Evolutionary conservation across 2,113 vertebrate species (phyloP).

Genomic region (Serilophus lunatus): DNA sequence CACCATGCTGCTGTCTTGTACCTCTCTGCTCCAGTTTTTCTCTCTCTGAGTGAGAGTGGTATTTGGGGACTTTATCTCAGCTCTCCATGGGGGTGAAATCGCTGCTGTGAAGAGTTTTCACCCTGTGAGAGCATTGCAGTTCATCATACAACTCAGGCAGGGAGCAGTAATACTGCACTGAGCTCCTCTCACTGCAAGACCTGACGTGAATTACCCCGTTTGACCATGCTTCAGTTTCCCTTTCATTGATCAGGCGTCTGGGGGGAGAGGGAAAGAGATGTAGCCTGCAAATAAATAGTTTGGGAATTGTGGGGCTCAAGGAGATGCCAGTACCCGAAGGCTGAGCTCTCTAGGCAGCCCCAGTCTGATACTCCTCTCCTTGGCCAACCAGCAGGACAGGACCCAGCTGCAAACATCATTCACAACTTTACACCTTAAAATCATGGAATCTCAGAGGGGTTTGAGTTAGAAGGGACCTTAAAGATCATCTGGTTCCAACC

Average conservation of each 20-base stretch:
- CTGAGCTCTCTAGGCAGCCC: not conserved
- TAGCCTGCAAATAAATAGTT: not conserved
- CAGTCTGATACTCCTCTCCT: not conserved
- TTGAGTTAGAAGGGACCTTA: not conserved
- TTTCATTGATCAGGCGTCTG: not conserved
- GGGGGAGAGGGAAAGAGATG: not conserved
- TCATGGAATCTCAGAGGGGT: rapidly evolving
- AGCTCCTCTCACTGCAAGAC: not conserved
- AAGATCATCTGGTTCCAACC: not conserved
- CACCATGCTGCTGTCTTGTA: not conserved
- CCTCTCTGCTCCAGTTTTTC: not conserved
- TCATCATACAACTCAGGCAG: not conserved
- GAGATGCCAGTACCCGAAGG: not conserved
- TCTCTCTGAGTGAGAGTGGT: not conserved
- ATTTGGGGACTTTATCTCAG: not conserved
- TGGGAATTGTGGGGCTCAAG: not conserved
- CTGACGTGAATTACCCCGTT: rapidly evolving
- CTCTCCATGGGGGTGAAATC: not conserved
- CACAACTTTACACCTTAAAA: not conserved
- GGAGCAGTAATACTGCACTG: not conserved
- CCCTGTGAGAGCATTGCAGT: not conserved
- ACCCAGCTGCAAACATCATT: not conserved
- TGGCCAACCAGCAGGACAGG: not conserved
- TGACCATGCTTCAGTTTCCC: not conserved
- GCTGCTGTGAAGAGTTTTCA: not conserved